A percentile compares a stretch with the other conserved stretches of the same genome.
phyloP scores from a whole-genome alignment of 1,140 invertebrate genomes.

The Tetranychus cinnabarinus region DNA sequence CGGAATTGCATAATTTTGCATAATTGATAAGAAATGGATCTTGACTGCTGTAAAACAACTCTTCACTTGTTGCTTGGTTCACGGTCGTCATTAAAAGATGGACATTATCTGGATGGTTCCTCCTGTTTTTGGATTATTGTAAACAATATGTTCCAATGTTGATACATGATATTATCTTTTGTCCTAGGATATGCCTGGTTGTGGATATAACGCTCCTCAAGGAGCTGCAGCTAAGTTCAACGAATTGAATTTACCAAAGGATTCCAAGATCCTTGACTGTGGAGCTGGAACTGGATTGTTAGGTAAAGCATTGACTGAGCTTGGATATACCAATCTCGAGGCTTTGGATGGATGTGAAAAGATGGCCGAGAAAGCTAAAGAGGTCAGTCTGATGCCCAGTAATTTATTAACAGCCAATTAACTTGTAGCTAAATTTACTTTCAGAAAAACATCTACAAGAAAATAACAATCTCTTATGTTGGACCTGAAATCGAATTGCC shows the following conservation, averaged over 20 bases:
- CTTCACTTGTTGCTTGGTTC: too few species aligned
- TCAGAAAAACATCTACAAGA: constrained; percentile 6
- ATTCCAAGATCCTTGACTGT: not conserved
- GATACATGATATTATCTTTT: too few species aligned
- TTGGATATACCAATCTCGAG: not conserved
- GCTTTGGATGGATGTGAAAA: not conserved
- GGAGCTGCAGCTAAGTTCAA: not conserved
- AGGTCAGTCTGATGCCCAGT: not conserved
- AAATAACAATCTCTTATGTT: constrained; percentile 7
- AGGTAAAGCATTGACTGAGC: not conserved
- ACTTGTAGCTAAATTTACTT: not conserved
- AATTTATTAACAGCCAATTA: not conserved
- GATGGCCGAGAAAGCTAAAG: not conserved
- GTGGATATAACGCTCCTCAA: not conserved
- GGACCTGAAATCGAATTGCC: constrained; percentile 3
- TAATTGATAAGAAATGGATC: too few species aligned
- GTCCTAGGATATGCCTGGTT: not conserved
- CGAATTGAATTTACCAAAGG: not conserved
- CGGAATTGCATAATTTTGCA: too few species aligned
- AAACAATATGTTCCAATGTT: too few species aligned
- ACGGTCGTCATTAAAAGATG: too few species aligned
- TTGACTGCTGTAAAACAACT: too few species aligned
- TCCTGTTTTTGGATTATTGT: too few species aligned
- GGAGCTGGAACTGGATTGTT: not conserved
- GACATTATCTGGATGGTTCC: too few species aligned